Evolutionary conservation across 2,797 vertebrate species (phyloP), one percentile per base, ranked within the genome.

Genomic region (Eulemur coronatus): DNA sequence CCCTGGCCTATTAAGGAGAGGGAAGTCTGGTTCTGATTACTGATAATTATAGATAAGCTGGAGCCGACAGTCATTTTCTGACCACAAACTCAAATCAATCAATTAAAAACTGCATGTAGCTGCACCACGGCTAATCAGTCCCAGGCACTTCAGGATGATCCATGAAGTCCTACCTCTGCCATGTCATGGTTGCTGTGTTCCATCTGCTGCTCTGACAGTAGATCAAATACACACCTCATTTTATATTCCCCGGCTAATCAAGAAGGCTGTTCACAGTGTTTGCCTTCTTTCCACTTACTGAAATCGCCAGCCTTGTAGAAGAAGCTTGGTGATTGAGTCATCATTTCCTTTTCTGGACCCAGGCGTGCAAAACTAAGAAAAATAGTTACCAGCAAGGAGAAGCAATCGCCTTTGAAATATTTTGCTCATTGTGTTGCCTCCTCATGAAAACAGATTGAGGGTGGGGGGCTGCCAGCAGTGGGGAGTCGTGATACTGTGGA

Each of bases 31-130:
- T 98, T 99, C 98, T 98, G 98, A 98, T 99, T 98, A 98, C 97
- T 98, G 97, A 98, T 98, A 99, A 99, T 99, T 99, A 98, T 38
- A 99, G 98, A 99, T 99, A 99, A 99, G 98, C 98, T 98, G 98
- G 98, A 98, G 98, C 98, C 98, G 98, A 98, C 98, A 98, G 98
- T 98, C 97, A 97, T 98, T 99, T 98, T 99, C 97, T 99, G 98
- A 99, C 98, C 98, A 65, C 98, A 98, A 98, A 98, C 98, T 98
- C 98, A 97, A 98, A 98, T 99, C 98, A 98, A 98, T 99, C 98
- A 98, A 99, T 99, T 99, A 99, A 98, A 98, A 98, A 57, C 98
- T 98, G 97, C 96, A 69, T 97, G 97, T 97, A 98, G 98, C 98
- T 97, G 97, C 97, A 97, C 97, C 97, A 2, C 61, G 50, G 96